phyloP scores from a whole-genome alignment of 2,888 invertebrate species.

The Laothoe populi region DNA sequence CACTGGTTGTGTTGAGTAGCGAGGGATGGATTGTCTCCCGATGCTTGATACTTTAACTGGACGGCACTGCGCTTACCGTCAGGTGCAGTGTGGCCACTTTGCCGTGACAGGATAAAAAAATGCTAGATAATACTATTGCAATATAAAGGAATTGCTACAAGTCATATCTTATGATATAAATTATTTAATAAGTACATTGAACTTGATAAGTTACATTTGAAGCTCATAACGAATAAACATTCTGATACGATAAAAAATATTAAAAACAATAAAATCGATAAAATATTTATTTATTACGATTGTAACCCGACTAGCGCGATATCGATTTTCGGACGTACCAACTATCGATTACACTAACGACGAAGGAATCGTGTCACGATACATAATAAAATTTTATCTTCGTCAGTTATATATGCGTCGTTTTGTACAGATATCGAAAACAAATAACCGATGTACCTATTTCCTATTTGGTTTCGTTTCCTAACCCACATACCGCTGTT shows the following conservation, averaged over 20 bases:
- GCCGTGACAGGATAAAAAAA: too few species aligned
- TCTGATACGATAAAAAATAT: not conserved
- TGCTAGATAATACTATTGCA: too few species aligned
- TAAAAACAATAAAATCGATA: not conserved
- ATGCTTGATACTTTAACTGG: too few species aligned
- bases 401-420: constrained; percentile 54
- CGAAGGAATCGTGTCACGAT: constrained; percentile 61
- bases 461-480: constrained; percentile 41
- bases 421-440: constrained; percentile 44
- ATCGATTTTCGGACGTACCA: constrained; percentile 14
- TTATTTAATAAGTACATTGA: not conserved
- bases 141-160: too few species aligned
- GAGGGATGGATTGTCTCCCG: too few species aligned
- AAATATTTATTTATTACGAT: not conserved
- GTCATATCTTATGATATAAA: constrained; percentile 13
- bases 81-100: too few species aligned
- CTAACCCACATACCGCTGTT: constrained; percentile 39
- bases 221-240: not conserved
- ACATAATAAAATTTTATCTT: constrained; percentile 66
- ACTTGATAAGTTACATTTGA: not conserved
- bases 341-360: constrained; percentile 55
- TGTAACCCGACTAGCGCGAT: not conserved
- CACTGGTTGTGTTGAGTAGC: too few species aligned
- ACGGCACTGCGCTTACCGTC: too few species aligned
- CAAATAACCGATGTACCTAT: constrained; percentile 45